These are phyloP conservation scores for Sebastiscus tertius DNA, from an alignment of 2,797 vertebrate species.

Conservation along the genomic window DNA sequence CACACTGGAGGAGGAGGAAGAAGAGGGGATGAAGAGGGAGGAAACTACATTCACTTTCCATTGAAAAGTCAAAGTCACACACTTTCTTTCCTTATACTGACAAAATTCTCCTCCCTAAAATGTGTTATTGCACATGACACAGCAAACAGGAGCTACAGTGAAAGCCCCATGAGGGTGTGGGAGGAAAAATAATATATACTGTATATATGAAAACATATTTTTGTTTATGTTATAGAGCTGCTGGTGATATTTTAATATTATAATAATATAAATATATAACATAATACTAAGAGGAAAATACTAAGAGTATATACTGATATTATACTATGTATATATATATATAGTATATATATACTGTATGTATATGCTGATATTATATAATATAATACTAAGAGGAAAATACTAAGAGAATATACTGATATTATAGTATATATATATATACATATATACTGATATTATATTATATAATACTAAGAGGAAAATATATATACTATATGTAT, in stretches of 20 bases:
- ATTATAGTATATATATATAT: too few species aligned
- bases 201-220: neutral
- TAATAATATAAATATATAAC: too few species aligned
- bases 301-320: too few species aligned
- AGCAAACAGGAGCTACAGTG: neutral
- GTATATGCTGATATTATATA: too few species aligned
- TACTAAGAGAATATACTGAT: too few species aligned
- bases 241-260: neutral
- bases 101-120: neutral
- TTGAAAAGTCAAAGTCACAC: neutral
- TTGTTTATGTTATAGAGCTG: neutral
- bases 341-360: too few species aligned
- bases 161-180: neutral
- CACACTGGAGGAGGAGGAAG: constrained; percentile 49
- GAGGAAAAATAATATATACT: neutral
- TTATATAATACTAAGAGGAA: too few species aligned
- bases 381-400: too few species aligned
- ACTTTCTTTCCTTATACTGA: neutral
- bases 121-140: neutral
- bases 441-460: too few species aligned
- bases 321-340: too few species aligned
- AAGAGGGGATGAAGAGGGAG: constrained; percentile 26
- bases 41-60: constrained; percentile 34
- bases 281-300: too few species aligned
- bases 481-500: too few species aligned